These are phyloP conservation scores for Standfussiana lucernea DNA, from an alignment of 2,888 invertebrate species.

Conservation along the genomic window DNA sequence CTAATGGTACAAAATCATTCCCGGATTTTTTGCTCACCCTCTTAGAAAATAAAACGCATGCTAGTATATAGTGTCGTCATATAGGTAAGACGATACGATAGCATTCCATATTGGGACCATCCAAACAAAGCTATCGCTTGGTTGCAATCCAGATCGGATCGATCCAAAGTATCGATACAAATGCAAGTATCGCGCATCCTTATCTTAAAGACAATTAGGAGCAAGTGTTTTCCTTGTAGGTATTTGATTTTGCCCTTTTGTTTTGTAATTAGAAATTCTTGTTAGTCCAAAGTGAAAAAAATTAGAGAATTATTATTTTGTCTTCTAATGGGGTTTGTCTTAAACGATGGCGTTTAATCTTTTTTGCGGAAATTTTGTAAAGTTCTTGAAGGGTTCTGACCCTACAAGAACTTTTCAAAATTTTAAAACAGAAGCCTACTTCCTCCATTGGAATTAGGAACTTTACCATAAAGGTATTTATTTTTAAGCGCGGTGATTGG, in stretches of 20 bases:
- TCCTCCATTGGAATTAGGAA: not conserved
- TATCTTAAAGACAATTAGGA: conserved; percentile 17
- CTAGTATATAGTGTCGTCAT: not conserved
- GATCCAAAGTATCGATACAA: not conserved
- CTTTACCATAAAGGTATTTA: not conserved
- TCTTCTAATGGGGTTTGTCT: not conserved
- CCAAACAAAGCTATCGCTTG: not conserved
- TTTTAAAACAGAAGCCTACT: not conserved
- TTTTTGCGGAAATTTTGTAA: not conserved
- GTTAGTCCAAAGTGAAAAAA: not conserved
- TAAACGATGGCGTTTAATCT: not conserved
- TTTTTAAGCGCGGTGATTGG: not conserved
- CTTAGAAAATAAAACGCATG: not conserved
- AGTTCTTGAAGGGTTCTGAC: too few species aligned
- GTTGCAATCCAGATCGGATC: not conserved
- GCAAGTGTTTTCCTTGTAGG: conserved; percentile 17
- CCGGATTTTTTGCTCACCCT: not conserved
- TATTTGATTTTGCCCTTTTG: conserved; percentile 15
- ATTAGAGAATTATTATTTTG: not conserved
- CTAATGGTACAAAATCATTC: not conserved
- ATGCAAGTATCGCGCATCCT: not conserved
- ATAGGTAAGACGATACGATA: not conserved
- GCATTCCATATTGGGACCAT: not conserved
- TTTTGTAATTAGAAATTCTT: conserved; percentile 14
- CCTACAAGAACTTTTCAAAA: too few species aligned